These are phyloP conservation scores for Myrmecophaga tridactyla DNA, from an alignment of 2,113 vertebrate species.

Conservation along the genomic window DNA sequence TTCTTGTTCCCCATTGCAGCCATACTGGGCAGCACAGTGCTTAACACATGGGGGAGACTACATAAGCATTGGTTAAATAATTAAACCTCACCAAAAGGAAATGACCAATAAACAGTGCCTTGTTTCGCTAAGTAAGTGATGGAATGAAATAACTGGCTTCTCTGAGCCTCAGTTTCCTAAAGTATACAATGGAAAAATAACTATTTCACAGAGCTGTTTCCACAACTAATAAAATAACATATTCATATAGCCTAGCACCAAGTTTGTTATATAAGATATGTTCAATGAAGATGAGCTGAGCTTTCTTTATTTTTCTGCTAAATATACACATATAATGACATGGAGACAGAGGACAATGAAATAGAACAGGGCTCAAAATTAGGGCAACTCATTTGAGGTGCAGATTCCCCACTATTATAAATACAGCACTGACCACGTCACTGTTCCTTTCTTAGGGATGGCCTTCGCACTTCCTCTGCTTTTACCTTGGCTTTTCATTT, in stretches of 20 bases:
- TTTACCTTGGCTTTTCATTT: neutral
- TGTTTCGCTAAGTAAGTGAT: neutral
- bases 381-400: neutral
- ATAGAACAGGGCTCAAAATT: neutral
- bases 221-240: neutral
- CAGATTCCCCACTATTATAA: neutral
- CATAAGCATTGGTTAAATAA: slow-evolving; percentile 1
- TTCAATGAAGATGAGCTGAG: neutral
- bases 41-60: neutral
- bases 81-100: neutral
- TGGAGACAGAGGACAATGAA: neutral
- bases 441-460: neutral
- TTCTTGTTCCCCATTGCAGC: neutral
- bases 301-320: slow-evolving; percentile 8
- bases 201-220: neutral
- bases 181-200: neutral
- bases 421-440: neutral
- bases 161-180: slow-evolving; percentile 9
- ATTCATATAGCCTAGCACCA: neutral
- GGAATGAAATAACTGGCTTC: neutral
- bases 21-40: neutral
- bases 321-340: neutral
- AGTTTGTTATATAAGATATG: neutral
- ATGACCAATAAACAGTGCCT: neutral
- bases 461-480: accelerated